Evolutionary conservation across 2,797 vertebrate species (phyloP), one percentile per base, ranked within the genome.

Genomic region (Cetoscarus ocellatus): DNA sequence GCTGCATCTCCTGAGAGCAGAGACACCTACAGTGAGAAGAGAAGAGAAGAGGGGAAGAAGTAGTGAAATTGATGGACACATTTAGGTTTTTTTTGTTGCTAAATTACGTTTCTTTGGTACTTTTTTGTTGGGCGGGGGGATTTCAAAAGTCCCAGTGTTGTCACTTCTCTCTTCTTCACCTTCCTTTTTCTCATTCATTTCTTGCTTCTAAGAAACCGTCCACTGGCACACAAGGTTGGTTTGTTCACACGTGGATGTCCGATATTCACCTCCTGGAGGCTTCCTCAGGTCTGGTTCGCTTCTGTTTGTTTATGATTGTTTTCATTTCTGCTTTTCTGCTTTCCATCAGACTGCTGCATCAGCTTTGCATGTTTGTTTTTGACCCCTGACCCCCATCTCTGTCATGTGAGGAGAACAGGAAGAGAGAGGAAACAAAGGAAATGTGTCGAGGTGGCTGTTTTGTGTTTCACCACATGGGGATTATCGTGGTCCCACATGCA

Each of bases 241-340:
- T n/a, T 12, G 27, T 7, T 0, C 1, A 7, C 1, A 38, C 2
- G 36, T 42, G 5, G 36, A n/a, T 17, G 3, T 15, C 1, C 3
- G 38, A 27, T 51, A 47, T 52, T 49, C 12, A 51, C 3, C 27
- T 8, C 18, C 45, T 12, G 6, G 27, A 27, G 7, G 4, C 8
- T 38, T 59, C 50, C 7, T 47, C 27, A 27, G 1, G 3, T 70
- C 55, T 40, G 48, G 8, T n/a, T 45, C 14, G 39, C 9, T 55
- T 8, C 7, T 62, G 36, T 71, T 86, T 85, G 75, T 83, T 86
- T 88, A 7, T 82, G 71, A 6, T 71, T 64, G 51, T 88, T 88
- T 84, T 80, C 78, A 77, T 86, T 92, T 92, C 89, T 86, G 73
- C 79, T 88, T 89, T 90, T 5, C 1, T 61, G 35, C 35, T 19